Evolutionary conservation across 2,113 vertebrate genomes (phyloP).

Genomic region (Erpornis zantholeuca): DNA sequence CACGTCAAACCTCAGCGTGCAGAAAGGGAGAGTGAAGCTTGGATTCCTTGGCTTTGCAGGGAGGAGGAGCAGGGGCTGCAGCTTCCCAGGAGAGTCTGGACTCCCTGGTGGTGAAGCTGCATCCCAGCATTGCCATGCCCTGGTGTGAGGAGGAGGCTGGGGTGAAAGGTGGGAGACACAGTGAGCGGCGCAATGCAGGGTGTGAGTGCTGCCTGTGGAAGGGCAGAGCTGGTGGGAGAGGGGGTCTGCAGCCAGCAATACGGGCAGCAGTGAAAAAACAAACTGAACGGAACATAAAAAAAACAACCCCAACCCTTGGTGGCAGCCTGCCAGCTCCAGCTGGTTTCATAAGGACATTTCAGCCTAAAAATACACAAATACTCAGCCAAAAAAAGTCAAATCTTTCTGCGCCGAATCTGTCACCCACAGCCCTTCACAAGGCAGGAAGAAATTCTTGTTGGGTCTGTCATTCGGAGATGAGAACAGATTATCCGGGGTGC

Average conservation of each 20-base stretch:
- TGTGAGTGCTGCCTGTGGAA: not conserved
- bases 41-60: not conserved
- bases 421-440: not conserved
- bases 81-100: not conserved
- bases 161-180: not conserved
- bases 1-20: accelerated
- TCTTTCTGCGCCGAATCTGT: not conserved
- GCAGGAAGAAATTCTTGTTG: not conserved
- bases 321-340: constrained; percentile 49
- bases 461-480: not conserved
- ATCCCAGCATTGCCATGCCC: not conserved
- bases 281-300: not conserved
- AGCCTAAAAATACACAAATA: constrained; percentile 45
- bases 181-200: not conserved
- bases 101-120: not conserved
- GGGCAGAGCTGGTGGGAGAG: not conserved
- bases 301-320: not conserved
- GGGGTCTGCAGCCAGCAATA: not conserved
- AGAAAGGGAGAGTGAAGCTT: not conserved
- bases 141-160: accelerated
- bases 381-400: constrained; percentile 2
- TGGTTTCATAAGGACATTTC: constrained; percentile 35
- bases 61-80: not conserved
- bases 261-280: not conserved
- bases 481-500: not conserved